Base-by-base conservation (phyloP, 2,888 invertebrate species). In the Netelia virgata region DNA sequence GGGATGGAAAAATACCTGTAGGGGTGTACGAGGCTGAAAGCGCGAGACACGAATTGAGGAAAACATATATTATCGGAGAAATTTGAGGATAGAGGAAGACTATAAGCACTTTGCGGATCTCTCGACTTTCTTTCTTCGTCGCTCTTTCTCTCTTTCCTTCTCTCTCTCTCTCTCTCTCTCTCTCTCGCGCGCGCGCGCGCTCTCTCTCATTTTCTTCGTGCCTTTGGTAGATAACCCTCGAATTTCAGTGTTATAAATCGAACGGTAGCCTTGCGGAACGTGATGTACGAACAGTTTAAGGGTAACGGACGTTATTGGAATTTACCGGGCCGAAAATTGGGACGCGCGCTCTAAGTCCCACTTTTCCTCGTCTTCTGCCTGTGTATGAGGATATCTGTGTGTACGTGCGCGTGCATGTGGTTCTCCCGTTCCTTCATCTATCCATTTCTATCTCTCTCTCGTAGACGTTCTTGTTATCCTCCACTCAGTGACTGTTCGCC, bases 281-380 rank as follows among this genome's bases (percentile, higher is more conserved):
- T 92, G 91, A 92, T 89, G 88, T 91, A 91, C 90, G 91, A 90
- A 91, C 89, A 89, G 89, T 92, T 91, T 90, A 89, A 91, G 88
- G 88, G 87, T 87, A 90, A 87, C 88, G 89, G 91, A 91, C 91
- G 87, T 91, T 91, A 91, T 91, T 92, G 91, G 91, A 92, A 92
- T 92, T 91, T 92, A 92, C 90, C 89, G 92, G 88, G 83, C 89
- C 88, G 90, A 91, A 91, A 92, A 91, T 91, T 91, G 92, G 91
- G 88, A 89, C 89, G 89, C 70, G 23, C 88, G 87, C 86, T 55
- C 28, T 79, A 90, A 91, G 87, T 87, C 76, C 74, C 66, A 74
- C 80, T 80, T 76, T 79, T 68, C 57, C 72, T 80, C 86, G 87
- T 82, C 83, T 70, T 16, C 41, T 1, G 2, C 5, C 14, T 47